phyloP scores from a whole-genome alignment of 2,797 vertebrate genomes.

The Liparis tanakae region DNA sequence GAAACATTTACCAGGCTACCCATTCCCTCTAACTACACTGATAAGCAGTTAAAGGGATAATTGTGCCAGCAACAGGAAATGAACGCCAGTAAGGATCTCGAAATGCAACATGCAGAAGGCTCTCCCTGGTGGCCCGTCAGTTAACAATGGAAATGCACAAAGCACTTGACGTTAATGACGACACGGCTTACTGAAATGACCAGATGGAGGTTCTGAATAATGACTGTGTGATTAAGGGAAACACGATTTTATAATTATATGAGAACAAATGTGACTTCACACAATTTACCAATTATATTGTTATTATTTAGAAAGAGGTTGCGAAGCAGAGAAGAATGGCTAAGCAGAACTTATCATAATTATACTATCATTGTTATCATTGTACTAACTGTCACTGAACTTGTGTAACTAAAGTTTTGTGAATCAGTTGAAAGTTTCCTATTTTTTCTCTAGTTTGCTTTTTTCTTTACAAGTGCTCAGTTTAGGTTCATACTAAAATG shows the following conservation, averaged over 20 bases:
- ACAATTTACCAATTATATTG: neutral
- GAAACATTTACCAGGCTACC: neutral
- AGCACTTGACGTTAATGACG: neutral
- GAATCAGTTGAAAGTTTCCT: too few relatives aligned
- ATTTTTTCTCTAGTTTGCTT: too few relatives aligned
- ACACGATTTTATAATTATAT: neutral
- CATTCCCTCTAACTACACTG: neutral
- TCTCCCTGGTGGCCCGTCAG: neutral
- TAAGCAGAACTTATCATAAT: too few relatives aligned
- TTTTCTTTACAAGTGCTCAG: too few relatives aligned
- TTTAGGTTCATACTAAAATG: too few relatives aligned
- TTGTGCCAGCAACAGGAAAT: neutral
- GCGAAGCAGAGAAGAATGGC: neutral
- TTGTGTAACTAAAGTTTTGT: too few relatives aligned
- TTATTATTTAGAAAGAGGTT: neutral
- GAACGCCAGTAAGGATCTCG: neutral
- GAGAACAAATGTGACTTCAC: slow-evolving; percentile 1
- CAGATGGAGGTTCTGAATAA: slow-evolving; percentile 6
- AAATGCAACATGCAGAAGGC: too few relatives aligned
- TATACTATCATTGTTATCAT: too few relatives aligned
- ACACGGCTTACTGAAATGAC: slow-evolving; percentile 1
- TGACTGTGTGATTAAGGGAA: neutral
- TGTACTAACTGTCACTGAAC: too few relatives aligned
- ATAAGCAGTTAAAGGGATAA: neutral
- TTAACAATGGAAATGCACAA: neutral